Evolutionary conservation across 2,797 vertebrate genomes (phyloP).

Genomic region (Myotis daubentonii): DNA sequence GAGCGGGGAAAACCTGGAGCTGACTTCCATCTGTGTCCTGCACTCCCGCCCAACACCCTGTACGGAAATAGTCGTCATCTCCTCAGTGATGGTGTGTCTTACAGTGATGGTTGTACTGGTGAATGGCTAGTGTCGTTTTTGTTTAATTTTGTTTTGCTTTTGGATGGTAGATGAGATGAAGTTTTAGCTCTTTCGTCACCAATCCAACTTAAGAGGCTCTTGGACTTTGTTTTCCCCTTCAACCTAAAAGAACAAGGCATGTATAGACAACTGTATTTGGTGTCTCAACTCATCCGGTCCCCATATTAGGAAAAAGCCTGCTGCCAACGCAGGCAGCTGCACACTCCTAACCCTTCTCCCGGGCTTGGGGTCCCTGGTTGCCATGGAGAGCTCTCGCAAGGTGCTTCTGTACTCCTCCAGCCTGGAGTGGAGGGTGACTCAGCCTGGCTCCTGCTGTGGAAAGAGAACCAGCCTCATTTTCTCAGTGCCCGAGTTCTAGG

Average conservation of each 20-base stretch:
- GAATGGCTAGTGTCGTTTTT: constrained; percentile 52
- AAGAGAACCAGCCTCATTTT: constrained; percentile 73
- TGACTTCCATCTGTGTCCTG: constrained; percentile 71
- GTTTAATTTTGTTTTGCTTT: constrained; percentile 60
- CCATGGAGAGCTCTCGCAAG: constrained; percentile 55
- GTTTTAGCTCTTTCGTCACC: constrained; percentile 68
- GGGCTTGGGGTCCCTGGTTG: constrained; percentile 2
- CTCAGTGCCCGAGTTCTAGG: constrained; percentile 70
- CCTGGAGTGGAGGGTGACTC: constrained; percentile 56
- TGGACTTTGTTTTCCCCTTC: constrained; percentile 69
- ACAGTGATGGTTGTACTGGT: constrained; percentile 71
- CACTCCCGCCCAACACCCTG: constrained; percentile 69
- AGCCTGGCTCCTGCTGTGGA: constrained; percentile 64
- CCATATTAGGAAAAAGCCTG: constrained; percentile 43
- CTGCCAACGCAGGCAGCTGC: constrained; percentile 46
- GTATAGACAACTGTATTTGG: constrained; percentile 40
- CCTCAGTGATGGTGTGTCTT: constrained; percentile 72
- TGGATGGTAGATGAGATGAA: constrained; percentile 47
- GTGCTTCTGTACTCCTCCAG: constrained; percentile 68
- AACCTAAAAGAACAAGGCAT: constrained; percentile 61
- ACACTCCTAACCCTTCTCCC: constrained; percentile 39
- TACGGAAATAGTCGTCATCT: constrained; percentile 68
- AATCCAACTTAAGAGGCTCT: constrained; percentile 64
- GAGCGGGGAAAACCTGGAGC: constrained; percentile 26
- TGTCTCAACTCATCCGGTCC: constrained; percentile 31